Percentiles rank a stretch among this genome's conserved stretches.
Evolutionary conservation across 2,113 vertebrate species (phyloP).

Genomic region (Orientallactaga bullata): DNA sequence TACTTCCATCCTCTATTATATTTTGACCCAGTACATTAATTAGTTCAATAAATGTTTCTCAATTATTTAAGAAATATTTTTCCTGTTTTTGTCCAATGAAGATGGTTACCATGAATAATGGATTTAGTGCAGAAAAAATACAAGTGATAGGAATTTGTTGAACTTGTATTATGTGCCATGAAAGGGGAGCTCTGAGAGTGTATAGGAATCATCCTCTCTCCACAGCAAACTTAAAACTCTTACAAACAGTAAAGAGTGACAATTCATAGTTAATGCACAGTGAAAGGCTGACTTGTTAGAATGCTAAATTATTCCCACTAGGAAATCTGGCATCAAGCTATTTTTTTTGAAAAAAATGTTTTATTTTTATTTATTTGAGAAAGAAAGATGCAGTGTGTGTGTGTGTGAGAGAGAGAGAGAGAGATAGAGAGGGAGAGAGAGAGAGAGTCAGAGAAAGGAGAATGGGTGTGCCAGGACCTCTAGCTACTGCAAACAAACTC

Average conservation of each 20-base stretch:
- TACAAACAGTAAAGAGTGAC: conserved; percentile 3
- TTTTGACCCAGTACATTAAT: background rate
- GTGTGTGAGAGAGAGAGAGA: too few relatives aligned
- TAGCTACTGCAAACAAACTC: too few relatives aligned
- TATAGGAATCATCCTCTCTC: background rate
- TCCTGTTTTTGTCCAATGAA: background rate
- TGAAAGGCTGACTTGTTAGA: conserved; percentile 38
- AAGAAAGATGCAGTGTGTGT: too few relatives aligned
- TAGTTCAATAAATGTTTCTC: background rate
- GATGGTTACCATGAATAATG: background rate
- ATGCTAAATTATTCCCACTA: conserved; percentile 12
- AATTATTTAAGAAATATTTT: conserved; percentile 54
- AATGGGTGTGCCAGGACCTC: too few relatives aligned
- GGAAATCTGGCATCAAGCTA: conserved; percentile 1
- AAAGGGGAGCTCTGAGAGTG: background rate
- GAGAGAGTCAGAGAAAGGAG: too few relatives aligned
- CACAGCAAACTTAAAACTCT: background rate
- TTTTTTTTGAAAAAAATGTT: too few relatives aligned
- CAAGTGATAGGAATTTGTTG: conserved; percentile 3
- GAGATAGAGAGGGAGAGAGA: too few relatives aligned
- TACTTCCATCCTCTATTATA: background rate
- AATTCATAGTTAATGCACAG: background rate
- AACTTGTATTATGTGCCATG: background rate
- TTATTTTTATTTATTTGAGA: too few relatives aligned
- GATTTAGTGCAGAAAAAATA: conserved; percentile 54